phyloP scores from a whole-genome alignment of 2,888 invertebrate species.

The Ophion ventricosus region DNA sequence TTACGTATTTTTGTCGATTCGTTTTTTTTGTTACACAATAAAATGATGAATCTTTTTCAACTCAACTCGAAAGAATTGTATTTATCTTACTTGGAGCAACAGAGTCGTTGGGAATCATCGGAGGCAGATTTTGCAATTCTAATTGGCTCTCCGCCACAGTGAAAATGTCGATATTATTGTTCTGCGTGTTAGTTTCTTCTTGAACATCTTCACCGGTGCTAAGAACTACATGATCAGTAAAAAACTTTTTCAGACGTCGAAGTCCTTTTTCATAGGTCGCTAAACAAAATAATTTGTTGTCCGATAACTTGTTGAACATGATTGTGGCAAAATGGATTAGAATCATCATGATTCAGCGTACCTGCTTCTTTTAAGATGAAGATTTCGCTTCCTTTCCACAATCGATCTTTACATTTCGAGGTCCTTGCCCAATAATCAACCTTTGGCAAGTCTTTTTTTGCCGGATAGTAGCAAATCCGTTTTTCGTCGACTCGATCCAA shows the following conservation, averaged over 20 bases:
- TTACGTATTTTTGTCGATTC: too few relatives aligned
- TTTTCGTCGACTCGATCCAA: constrained; percentile 8
- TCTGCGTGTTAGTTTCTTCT: not conserved
- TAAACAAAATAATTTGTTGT: constrained; percentile 11
- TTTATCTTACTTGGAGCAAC: not conserved
- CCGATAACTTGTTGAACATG: not conserved
- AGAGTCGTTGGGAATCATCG: constrained; percentile 19
- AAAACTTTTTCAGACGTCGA: constrained; percentile 27
- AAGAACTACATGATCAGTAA: constrained; percentile 4
- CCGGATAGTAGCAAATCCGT: constrained; percentile 33
- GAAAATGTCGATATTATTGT: not conserved
- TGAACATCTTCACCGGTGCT: constrained; percentile 22
- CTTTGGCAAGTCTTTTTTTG: constrained; percentile 27
- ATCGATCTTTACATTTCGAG: constrained; percentile 7
- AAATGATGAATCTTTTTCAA: too few relatives aligned
- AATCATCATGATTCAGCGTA: constrained; percentile 19
- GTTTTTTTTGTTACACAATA: too few relatives aligned
- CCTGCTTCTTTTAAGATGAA: constrained; percentile 42
- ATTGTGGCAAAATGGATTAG: not conserved
- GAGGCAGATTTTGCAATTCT: not conserved
- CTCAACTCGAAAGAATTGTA: too few relatives aligned
- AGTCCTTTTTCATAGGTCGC: constrained; percentile 33
- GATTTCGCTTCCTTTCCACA: constrained; percentile 26
- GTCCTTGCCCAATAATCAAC: constrained; percentile 30
- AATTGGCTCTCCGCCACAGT: not conserved